Percentiles rank a stretch among this genome's conserved stretches.
These are phyloP conservation scores for Bambusicola thoracicus DNA, from an alignment of 2,113 vertebrate species.

Conservation along the genomic window DNA sequence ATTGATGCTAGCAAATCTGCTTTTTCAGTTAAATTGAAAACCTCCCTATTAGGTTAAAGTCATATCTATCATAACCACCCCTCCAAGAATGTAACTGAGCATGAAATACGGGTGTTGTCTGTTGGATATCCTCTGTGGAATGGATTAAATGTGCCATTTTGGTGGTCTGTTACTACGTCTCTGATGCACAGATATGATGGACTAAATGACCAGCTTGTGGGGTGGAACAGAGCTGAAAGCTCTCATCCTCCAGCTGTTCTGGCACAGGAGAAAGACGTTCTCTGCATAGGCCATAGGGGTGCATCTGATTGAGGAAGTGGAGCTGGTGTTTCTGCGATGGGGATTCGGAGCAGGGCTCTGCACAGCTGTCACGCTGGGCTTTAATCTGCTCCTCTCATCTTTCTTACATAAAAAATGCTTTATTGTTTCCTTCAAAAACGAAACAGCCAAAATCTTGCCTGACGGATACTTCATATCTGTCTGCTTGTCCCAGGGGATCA, in stretches of 20 bases:
- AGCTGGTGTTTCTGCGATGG: neutral
- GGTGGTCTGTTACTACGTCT: neutral
- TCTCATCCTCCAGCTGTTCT: neutral
- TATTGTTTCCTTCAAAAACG: neutral
- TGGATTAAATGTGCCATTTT: neutral
- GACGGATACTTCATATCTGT: fast-evolving
- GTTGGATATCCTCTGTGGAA: neutral
- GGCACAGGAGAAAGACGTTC: neutral
- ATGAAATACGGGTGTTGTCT: neutral
- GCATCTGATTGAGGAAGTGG: neutral
- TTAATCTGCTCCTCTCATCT: neutral
- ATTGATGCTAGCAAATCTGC: neutral
- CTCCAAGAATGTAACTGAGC: neutral
- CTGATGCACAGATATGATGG: neutral
- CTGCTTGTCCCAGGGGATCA: neutral
- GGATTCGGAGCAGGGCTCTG: neutral
- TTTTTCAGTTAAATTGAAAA: neutral
- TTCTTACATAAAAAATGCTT: neutral
- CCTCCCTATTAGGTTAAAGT: neutral
- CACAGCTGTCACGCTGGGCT: neutral
- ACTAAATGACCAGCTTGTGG: neutral
- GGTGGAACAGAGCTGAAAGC: neutral
- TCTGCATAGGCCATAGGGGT: neutral
- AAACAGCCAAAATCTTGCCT: neutral
- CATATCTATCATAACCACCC: neutral